A percentile compares a stretch with the other conserved stretches of the same genome.
These are phyloP conservation scores for Cryptomyrus ogoouensis DNA, from an alignment of 2,113 vertebrate species.

Conservation along the genomic window DNA sequence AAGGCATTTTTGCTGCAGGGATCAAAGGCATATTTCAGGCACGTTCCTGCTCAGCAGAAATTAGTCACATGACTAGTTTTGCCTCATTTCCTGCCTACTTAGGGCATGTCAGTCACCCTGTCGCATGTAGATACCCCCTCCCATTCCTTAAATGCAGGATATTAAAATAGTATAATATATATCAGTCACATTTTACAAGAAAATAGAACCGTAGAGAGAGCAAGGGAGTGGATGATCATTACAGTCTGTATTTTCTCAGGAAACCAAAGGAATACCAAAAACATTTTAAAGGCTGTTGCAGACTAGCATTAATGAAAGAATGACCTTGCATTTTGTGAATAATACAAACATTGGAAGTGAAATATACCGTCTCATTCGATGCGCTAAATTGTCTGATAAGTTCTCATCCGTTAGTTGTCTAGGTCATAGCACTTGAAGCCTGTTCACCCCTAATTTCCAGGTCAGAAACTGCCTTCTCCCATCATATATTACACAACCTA, in stretches of 20 bases:
- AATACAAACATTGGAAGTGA: background rate
- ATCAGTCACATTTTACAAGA: background rate
- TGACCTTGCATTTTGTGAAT: background rate
- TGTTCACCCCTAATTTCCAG: background rate
- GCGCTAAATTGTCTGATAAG: background rate
- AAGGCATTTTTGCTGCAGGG: background rate
- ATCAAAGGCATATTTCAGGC: background rate
- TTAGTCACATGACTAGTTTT: constrained; percentile 23
- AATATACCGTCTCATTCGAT: background rate
- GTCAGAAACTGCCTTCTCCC: background rate
- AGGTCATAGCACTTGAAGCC: background rate
- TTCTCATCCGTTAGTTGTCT: background rate
- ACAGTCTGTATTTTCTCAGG: background rate
- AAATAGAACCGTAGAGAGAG: constrained; percentile 6
- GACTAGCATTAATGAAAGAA: background rate
- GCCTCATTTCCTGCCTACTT: constrained; percentile 40
- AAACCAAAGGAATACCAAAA: background rate
- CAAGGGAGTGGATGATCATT: background rate
- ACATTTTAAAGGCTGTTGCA: background rate
- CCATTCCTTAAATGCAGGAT: constrained; percentile 4
- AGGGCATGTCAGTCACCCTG: constrained; percentile 33
- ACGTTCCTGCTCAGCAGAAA: constrained; percentile 24
- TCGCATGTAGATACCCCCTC: constrained; percentile 18
- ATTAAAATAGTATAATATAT: constrained; percentile 20
- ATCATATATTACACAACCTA: background rate